Evolutionary conservation across 2,113 vertebrate species (phyloP).

Genomic region (Aix galericulata): DNA sequence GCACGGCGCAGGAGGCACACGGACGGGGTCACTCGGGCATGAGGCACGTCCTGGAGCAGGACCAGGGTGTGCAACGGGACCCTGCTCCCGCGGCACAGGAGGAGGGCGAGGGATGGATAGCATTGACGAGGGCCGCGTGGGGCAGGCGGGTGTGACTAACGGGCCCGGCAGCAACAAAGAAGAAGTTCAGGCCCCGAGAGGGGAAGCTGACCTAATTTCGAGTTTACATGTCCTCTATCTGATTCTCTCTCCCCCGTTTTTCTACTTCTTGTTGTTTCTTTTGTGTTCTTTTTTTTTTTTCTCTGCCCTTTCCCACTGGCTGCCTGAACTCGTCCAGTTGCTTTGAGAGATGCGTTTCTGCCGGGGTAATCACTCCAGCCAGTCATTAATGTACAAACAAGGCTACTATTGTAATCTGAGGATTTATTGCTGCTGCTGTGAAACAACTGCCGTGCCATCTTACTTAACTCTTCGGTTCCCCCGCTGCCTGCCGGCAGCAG

Average conservation of each 20-base stretch:
- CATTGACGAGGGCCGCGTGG: rapidly evolving
- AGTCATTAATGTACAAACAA: slow-evolving; percentile 50
- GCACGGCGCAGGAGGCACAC: too few relatives aligned
- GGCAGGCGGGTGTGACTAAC: background rate
- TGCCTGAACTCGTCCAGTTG: slow-evolving; percentile 7
- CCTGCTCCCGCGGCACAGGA: background rate
- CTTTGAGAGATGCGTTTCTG: slow-evolving; percentile 41
- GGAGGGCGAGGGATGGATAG: background rate
- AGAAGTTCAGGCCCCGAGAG: background rate
- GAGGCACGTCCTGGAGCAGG: rapidly evolving
- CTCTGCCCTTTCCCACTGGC: background rate
- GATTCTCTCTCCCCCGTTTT: background rate
- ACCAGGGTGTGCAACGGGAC: background rate
- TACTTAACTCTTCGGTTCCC: slow-evolving; percentile 35
- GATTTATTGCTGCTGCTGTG: slow-evolving; percentile 46
- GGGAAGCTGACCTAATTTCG: slow-evolving; percentile 27
- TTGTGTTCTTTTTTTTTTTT: background rate
- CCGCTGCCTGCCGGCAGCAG: background rate
- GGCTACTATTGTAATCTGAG: slow-evolving; percentile 22
- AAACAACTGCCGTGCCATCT: background rate
- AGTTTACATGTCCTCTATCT: background rate
- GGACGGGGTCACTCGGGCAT: background rate
- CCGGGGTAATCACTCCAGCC: slow-evolving; percentile 3
- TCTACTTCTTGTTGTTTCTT: background rate
- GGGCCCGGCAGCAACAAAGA: background rate